Evolutionary conservation across 2,888 invertebrate species (phyloP).

Genomic region (Luperina testacea): DNA sequence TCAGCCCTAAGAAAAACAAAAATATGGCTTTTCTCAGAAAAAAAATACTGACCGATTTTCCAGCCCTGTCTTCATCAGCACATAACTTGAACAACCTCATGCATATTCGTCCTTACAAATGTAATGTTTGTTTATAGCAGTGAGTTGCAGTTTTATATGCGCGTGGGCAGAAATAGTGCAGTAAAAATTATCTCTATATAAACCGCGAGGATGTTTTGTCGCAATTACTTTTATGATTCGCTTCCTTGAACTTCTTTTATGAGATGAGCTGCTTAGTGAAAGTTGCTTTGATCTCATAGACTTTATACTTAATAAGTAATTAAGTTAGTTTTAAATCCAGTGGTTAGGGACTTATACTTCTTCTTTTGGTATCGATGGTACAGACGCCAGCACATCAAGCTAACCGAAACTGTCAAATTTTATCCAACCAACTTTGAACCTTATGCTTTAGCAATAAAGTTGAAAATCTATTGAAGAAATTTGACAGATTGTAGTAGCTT

Average conservation of each 20-base stretch:
- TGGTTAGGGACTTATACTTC: neutral
- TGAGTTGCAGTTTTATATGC: constrained; percentile 62
- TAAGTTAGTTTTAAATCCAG: neutral
- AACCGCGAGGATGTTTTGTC: constrained; percentile 41
- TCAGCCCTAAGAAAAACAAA: neutral
- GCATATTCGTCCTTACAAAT: constrained; percentile 54
- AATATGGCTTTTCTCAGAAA: neutral
- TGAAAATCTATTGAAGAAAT: too few relatives aligned
- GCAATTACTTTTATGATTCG: constrained; percentile 50
- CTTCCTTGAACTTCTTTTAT: constrained; percentile 43
- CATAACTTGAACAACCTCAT: constrained; percentile 55
- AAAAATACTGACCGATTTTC: neutral
- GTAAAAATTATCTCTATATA: constrained; percentile 59
- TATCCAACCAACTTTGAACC: too few relatives aligned
- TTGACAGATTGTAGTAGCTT: too few relatives aligned
- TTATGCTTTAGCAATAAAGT: too few relatives aligned
- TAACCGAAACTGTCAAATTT: too few relatives aligned
- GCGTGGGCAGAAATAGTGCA: constrained; percentile 57
- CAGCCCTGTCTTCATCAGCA: constrained; percentile 18
- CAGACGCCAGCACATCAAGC: too few relatives aligned
- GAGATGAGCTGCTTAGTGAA: constrained; percentile 4
- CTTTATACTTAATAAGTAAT: neutral
- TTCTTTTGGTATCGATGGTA: too few relatives aligned
- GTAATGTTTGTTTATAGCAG: constrained; percentile 67
- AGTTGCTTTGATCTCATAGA: neutral